Evolutionary conservation across 92 coral and sea anemone species (phyloP), one percentile per base, ranked within the genome.

Genomic region (Zoanthus solanderi): DNA sequence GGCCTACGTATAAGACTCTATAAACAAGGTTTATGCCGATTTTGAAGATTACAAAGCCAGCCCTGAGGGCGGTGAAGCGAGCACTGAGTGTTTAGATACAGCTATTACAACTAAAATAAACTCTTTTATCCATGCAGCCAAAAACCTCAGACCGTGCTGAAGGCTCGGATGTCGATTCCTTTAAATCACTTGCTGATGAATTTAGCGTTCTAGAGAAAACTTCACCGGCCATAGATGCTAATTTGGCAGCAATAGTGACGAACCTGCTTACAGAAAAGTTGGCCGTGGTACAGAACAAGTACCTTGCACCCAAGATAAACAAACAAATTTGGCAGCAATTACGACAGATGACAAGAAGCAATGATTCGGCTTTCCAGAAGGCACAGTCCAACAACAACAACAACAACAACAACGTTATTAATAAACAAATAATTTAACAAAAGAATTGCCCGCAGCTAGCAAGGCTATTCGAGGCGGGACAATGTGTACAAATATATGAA

Each of bases 281-380:
- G 48, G 29, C 30, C 37, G 68, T 78, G n/a, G 74, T 90, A 28
- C 87, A 85, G 79, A 17, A 72, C 37, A 75, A 89, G 17, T 84
- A 89, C 66, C 18, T 53, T 29, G 65, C 87, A 31, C 89, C 82
- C 52, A 90, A 90, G 65, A 78, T 86, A 28, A 86, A 90, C 76
- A 72, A 81, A 66, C 85, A 86, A 79, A 66, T 90, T 72, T 86
- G 93, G 87, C 75, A 66, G 32, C 90, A 87, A 57, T 71, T 87
- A 29, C 48, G 85, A 53, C 89, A 75, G 50, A 85, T 84, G 4
- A 89, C 85, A 7, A 89, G 54, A 16, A 89, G 75, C 60, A 47
- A 23, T 45, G 86, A 89, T 63, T 63, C 69, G 11, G 92, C 90
- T 28, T 47, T 89, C 29, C 89, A 89, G 54, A 85, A 89, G 83